Evolutionary conservation across 2,888 invertebrate genomes (phyloP).

Genomic region (Cephalotes varians): DNA sequence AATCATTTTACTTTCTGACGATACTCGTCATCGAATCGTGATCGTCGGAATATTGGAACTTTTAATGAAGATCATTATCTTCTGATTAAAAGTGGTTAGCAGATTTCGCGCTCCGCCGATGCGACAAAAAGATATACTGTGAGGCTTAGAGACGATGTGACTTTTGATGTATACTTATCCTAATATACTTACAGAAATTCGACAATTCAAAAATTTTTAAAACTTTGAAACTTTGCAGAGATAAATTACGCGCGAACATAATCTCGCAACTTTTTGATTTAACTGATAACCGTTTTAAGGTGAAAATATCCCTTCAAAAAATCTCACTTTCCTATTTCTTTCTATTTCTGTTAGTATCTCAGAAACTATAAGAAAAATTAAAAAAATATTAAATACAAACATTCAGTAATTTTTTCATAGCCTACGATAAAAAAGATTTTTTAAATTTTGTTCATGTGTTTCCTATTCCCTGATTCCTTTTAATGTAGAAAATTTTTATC

Average conservation of each 20-base stretch:
- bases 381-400: not conserved
- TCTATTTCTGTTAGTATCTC: no score
- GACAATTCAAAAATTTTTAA: not conserved
- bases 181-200: not conserved
- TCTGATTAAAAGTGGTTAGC: conserved; percentile 29
- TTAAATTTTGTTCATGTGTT: not conserved
- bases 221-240: not conserved
- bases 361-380: not conserved
- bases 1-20: conserved; percentile 12
- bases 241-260: not conserved
- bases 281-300: not conserved
- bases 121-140: not conserved
- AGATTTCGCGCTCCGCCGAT: not conserved
- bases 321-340: not conserved
- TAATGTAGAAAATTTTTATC: not conserved
- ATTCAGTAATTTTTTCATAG: not conserved
- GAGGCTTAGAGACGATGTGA: not conserved
- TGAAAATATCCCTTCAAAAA: not conserved
- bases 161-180: not conserved
- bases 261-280: not conserved
- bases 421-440: not conserved
- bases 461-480: not conserved
- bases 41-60: conserved; percentile 22
- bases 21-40: conserved; percentile 8
- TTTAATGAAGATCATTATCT: conserved; percentile 53